Base-by-base conservation (phyloP, 1,140 invertebrate genomes). In the Acyrthosiphon pisum region DNA sequence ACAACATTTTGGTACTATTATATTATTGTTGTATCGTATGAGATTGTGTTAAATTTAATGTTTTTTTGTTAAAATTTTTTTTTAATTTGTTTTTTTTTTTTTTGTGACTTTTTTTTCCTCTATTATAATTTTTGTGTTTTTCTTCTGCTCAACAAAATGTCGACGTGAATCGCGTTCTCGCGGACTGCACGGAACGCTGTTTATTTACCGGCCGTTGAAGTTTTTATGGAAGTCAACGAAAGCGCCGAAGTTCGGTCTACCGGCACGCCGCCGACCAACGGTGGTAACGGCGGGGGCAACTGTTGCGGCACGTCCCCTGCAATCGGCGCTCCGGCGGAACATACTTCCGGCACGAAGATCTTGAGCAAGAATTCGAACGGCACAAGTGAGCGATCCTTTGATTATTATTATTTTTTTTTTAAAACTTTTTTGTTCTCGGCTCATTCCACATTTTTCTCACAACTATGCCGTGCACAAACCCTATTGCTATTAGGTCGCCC, bases 361-460 rank as follows among this genome's bases (percentile, higher is more conserved):
- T 94, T 96, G 94, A 95, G 95, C 93, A 95, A 95, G 93, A 96
- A 96, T 94, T 95, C 95, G 94, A 96, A 96, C 94, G 95, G 95
- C 94, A 96, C 95, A 94, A 94, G 95, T 96, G 94, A 96, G 95
- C 95, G 26, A 18, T 26, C 35, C 14, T 86, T 86, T 46, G 18
- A 37, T 37, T 9, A 20, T 20, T 81, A 81, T 35, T 81, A 44
- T 84, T 84, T 20, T 44, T 84, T 56, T 60, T n/a, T 53, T 50
- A 22, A 20, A 53, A n/a, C 18, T 14, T 68, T 14, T 68, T 68
- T 2, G 60, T n/a, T 68, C 30, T 68, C 30, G n/a, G 1, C 3
- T n/a, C 30, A 30, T 68, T 68, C 3, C 0, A 35, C 4, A 18
- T n/a, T 76, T 76, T 20, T n/a, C 30, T n/a, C 30, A 35, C 14